Evolutionary conservation across 2,888 invertebrate species (phyloP).

Genomic region (Petrophora chlorosata): DNA sequence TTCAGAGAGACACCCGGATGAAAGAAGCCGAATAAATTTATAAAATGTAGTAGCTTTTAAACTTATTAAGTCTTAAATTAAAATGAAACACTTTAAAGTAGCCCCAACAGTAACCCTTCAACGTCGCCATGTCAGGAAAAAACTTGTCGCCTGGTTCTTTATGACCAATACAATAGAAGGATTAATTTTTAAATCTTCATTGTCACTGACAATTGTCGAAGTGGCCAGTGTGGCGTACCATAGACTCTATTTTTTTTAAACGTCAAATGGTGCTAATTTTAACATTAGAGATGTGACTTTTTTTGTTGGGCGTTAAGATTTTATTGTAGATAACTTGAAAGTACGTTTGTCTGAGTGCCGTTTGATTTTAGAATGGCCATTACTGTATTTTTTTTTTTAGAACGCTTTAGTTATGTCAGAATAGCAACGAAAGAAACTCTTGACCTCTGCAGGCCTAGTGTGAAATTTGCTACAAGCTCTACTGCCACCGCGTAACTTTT

Average conservation of each 20-base stretch:
- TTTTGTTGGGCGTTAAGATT: background rate
- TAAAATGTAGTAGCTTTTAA: no score
- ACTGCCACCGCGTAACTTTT: no score
- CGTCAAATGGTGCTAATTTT: slow-evolving; percentile 36
- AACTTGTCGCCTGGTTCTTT: slow-evolving; percentile 36
- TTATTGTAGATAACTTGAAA: background rate
- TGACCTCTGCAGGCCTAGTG: no score
- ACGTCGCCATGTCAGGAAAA: slow-evolving; percentile 21
- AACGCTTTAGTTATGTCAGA: no score
- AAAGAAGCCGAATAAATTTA: no score
- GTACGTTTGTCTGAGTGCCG: background rate
- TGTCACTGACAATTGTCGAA: slow-evolving; percentile 46
- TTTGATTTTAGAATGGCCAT: background rate
- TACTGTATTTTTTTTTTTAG: background rate
- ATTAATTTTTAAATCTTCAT: slow-evolving; percentile 50
- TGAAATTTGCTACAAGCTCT: no score
- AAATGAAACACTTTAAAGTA: no score
- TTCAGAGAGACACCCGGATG: no score
- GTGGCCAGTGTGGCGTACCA: slow-evolving; percentile 39
- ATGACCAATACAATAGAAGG: slow-evolving; percentile 45
- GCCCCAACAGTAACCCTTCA: slow-evolving; percentile 40
- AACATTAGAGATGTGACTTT: slow-evolving; percentile 18
- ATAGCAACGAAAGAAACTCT: no score
- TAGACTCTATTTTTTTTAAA: slow-evolving; percentile 31
- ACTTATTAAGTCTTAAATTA: no score